Evolutionary conservation across 2,113 vertebrate species (phyloP).

Genomic region (Morone chrysops): DNA sequence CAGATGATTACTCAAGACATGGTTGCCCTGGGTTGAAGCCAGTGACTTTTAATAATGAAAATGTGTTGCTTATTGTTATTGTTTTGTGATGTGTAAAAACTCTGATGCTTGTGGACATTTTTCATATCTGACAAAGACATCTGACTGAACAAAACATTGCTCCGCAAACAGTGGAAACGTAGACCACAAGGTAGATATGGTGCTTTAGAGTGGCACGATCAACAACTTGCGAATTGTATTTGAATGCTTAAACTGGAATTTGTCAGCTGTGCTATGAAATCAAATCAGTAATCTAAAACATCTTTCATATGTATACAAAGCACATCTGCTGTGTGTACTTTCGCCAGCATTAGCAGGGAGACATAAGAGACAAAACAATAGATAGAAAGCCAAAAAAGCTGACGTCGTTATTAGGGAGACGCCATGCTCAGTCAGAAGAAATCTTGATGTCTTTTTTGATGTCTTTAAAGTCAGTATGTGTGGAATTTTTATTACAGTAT

Average conservation of each 20-base stretch:
- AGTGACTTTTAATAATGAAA: not conserved
- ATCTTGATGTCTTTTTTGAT: not conserved
- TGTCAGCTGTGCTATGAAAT: not conserved
- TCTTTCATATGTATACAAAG: slow-evolving; percentile 15
- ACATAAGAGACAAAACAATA: not conserved
- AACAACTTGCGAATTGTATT: not conserved
- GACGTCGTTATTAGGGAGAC: not conserved
- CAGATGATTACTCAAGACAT: not conserved
- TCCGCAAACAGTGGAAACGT: not conserved
- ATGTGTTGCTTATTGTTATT: not conserved
- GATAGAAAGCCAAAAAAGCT: not conserved
- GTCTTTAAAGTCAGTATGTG: not conserved
- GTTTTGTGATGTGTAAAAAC: not conserved
- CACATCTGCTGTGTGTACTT: slow-evolving; percentile 7
- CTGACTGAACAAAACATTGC: not conserved
- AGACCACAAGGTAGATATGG: not conserved
- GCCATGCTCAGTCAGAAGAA: not conserved
- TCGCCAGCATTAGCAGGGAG: not conserved
- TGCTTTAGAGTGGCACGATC: not conserved
- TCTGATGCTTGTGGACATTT: not conserved
- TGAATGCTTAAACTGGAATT: not conserved
- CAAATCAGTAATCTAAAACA: slow-evolving; percentile 1
- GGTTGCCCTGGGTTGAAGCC: not conserved
- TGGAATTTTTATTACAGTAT: not conserved
- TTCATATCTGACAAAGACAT: not conserved